phyloP scores from a whole-genome alignment of 92 coral and sea anemone genomes.

The Parazoanthus darwini region DNA sequence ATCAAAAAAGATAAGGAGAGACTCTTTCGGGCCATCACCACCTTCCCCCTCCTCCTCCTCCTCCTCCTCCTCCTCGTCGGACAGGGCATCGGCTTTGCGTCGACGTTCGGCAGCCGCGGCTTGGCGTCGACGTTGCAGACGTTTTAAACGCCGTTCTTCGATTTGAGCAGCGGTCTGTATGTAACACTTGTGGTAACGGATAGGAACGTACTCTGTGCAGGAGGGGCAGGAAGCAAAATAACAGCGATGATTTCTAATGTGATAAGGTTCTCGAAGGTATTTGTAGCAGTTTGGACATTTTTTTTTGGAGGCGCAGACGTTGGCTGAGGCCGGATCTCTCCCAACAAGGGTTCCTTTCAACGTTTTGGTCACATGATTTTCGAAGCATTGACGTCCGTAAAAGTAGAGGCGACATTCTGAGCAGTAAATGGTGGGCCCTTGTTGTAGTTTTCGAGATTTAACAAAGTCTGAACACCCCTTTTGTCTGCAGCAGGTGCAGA shows the following conservation, averaged over 20 bases:
- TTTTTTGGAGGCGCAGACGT: neutral
- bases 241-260: neutral
- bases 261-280: neutral
- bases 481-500: neutral
- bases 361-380: constrained; percentile 2
- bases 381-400: constrained; percentile 1
- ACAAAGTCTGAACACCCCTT: neutral
- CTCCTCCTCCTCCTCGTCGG: neutral
- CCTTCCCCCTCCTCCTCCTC: neutral
- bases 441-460: neutral
- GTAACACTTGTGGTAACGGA: neutral
- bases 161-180: neutral
- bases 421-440: neutral
- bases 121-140: neutral
- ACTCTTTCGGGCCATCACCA: too few relatives aligned
- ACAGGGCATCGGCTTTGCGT: neutral
- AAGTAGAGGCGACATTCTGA: constrained; percentile 1
- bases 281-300: neutral
- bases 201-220: neutral
- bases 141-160: neutral
- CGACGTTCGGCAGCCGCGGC: too few relatives aligned
- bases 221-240: neutral
- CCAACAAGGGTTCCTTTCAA: neutral
- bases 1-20: too few relatives aligned
- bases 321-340: neutral